These are phyloP conservation scores for Spicauda simplicius DNA, from an alignment of 2,888 invertebrate genomes.

Conservation along the genomic window DNA sequence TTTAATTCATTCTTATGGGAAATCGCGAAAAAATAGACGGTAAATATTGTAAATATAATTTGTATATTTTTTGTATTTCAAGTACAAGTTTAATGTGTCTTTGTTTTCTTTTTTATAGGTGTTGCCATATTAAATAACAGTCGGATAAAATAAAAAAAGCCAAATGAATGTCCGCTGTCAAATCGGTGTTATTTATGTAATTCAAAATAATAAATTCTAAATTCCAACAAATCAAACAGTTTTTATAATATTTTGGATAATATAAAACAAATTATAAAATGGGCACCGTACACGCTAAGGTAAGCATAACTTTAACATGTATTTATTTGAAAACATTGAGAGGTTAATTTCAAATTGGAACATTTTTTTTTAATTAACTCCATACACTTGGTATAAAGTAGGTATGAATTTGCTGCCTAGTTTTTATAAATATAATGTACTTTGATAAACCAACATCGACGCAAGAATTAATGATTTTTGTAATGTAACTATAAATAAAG, in stretches of 20 bases:
- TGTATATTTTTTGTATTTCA: no score
- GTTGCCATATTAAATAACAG: neutral
- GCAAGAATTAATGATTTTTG: neutral
- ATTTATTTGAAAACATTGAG: conserved; percentile 4
- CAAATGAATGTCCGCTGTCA: conserved; percentile 41
- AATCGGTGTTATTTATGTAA: conserved; percentile 53
- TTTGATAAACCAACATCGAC: neutral
- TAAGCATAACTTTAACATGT: conserved; percentile 24
- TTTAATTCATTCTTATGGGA: no score
- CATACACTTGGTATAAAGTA: neutral
- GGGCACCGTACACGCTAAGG: conserved; percentile 52
- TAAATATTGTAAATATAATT: no score
- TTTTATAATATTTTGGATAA: neutral
- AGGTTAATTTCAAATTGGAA: conserved; percentile 33
- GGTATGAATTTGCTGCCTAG: neutral
- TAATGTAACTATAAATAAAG: no score
- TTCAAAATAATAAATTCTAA: conserved; percentile 49
- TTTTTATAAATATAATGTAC: neutral
- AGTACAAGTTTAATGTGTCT: no score
- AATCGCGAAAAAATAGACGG: no score
- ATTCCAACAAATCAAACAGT: conserved; percentile 38
- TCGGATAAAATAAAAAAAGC: neutral
- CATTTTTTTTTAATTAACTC: neutral
- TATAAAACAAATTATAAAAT: conserved; percentile 41
- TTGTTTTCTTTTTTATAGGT: neutral